Evolutionary conservation across 1,140 invertebrate genomes (phyloP).

Genomic region (Aethina tumida): DNA sequence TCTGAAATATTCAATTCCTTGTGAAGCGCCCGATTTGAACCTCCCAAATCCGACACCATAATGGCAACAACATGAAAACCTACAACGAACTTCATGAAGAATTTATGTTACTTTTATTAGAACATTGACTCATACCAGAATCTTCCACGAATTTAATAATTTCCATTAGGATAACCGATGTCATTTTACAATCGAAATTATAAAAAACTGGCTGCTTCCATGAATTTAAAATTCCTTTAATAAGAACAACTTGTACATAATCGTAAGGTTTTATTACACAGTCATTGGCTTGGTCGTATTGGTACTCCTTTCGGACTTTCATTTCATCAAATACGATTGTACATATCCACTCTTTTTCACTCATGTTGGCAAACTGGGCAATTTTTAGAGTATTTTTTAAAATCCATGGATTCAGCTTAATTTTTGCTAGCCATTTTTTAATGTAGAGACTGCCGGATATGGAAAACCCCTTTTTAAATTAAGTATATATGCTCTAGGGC

Average conservation of each 20-base stretch:
- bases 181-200: conserved; percentile 28
- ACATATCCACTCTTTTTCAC: conserved; percentile 2
- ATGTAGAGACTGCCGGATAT: conserved; percentile 8
- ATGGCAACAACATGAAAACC: conserved; percentile 7
- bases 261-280: conserved; percentile 8
- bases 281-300: conserved; percentile 11
- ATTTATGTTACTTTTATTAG: too few species aligned
- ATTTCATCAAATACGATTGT: conserved; percentile 12
- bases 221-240: conserved; percentile 16
- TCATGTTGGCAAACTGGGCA: conserved; percentile 4
- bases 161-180: conserved; percentile 5
- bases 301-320: conserved; percentile 10
- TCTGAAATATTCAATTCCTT: conserved; percentile 1
- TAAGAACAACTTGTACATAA: conserved; percentile 14
- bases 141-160: conserved; percentile 10
- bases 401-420: conserved; percentile 4
- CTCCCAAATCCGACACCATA: conserved; percentile 9
- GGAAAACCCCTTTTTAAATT: conserved; percentile 9
- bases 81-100: conserved; percentile 1
- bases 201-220: conserved; percentile 33
- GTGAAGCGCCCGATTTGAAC: conserved; percentile 9
- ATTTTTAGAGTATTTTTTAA: conserved; percentile 7
- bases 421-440: conserved; percentile 2
- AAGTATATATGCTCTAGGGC: conserved; percentile 9
- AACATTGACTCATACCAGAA: conserved; percentile 10